Evolutionary conservation across 2,797 vertebrate species (phyloP), one percentile per base, ranked within the genome.

Genomic region (Lithobates pipiens): DNA sequence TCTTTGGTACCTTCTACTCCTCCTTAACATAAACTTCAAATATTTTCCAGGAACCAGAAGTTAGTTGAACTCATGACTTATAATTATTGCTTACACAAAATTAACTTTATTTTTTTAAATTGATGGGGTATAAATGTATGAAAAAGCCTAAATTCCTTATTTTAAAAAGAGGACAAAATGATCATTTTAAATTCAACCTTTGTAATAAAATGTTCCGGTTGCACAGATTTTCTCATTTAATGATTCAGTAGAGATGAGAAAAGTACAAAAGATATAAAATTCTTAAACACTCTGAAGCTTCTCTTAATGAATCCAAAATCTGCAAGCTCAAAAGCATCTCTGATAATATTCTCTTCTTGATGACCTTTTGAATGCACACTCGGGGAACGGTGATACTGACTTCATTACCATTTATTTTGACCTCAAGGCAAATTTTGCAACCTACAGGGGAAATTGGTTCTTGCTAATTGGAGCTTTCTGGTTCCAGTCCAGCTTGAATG

Each of bases 341-440:
- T 89, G 82, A 91, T 90, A 93, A 93, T 85, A 91, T 69, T 86
- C 61, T 84, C 88, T 88, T 71, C 44, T 90, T 88, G 90, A 88
- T 89, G 89, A 91, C 91, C 91, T 91, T 92, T 91, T 89, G 88
- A 89, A 90, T 91, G 88, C 91, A 92, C 91, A 88, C 85, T 92
- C 88, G 84, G 78, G 88, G 91, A 92, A 92, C 78, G 79, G 81
- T 75, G 83, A 77, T 89, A 81, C 88, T 91, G 86, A 90, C 87
- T 91, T 92, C 91, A 93, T 92, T 92, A 92, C 83, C 84, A 69
- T 91, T 92, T 93, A 85, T 92, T 93, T 91, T 92, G 89, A 93
- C 92, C 92, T 92, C 88, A 93, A 92, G 91, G 91, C 89, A 90
- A 89, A 91, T 92, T 93, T 90, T 87, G 67, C 69, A 91, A 79